Percentiles rank a stretch among this genome's conserved stretches.
These are phyloP conservation scores for Calonectris borealis DNA, from an alignment of 2,113 vertebrate genomes.

Conservation along the genomic window DNA sequence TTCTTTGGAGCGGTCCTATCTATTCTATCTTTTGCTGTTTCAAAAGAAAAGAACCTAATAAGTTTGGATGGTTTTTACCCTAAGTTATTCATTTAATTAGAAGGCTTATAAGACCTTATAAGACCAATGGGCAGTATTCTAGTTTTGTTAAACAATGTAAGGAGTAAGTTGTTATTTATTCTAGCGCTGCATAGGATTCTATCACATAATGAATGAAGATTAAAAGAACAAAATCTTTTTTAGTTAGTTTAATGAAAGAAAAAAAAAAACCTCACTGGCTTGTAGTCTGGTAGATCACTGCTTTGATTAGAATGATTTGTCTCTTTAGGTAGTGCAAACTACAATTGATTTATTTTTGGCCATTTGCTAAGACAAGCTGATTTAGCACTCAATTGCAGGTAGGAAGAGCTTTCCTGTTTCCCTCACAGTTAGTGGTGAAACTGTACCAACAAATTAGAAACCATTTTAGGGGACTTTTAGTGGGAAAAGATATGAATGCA, in stretches of 20 bases:
- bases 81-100: not conserved
- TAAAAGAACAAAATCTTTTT: slow-evolving; percentile 1
- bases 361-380: slow-evolving; percentile 40
- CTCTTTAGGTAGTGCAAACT: slow-evolving; percentile 20
- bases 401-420: not conserved
- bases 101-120: not conserved
- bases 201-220: not conserved
- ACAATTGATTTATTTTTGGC: slow-evolving; percentile 36
- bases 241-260: not conserved
- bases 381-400: slow-evolving; percentile 1
- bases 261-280: not conserved
- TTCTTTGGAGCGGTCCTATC: not conserved
- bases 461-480: slow-evolving; percentile 12
- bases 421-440: not conserved
- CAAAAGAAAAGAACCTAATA: not conserved
- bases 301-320: slow-evolving; percentile 54
- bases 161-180: not conserved
- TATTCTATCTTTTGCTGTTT: not conserved
- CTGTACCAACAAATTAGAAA: slow-evolving; percentile 30
- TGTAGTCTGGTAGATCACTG: not conserved
- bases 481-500: not conserved
- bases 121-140: not conserved
- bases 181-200: not conserved
- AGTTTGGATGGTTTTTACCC: accelerated
- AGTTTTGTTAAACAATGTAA: not conserved